Base-by-base conservation (phyloP, 2,797 vertebrate species). In the Chaunax sp. region DNA sequence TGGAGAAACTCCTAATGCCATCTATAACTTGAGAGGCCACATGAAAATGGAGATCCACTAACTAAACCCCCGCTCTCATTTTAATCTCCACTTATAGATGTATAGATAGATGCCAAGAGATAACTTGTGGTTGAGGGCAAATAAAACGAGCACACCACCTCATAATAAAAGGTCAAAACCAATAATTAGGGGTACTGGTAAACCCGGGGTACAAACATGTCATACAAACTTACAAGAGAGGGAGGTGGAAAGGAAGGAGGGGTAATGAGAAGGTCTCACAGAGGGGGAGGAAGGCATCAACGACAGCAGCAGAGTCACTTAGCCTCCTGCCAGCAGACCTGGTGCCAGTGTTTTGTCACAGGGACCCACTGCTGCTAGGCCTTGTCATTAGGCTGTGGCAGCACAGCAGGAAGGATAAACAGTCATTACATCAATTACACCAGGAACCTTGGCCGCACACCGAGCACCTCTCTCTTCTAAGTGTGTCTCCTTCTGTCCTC, bases 351-450 rank as follows among this genome's bases (percentile, higher is more conserved):
- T 93, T 94, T 93, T 94, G 94, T 94, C 93, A 93, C 90, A 54
- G 85, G 84, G 93, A 93, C 92, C 92, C 91, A 92, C 92, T 91
- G 93, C 93, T 91, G 93, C 88, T 93, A 86, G 89, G 91, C 90
- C 93, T 92, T 87, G 92, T 94, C 93, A 94, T 94, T 93, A 94
- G 90, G 88, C 89, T 90, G 90, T 89, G 92, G 92, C 93, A 87
- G 90, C 90, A 66, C 93, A 92, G 93, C 90, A 75, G 93, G 94
- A 93, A 92, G 89, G 88, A 93, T 94, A 94, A 95, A 94, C 93
- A 94, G 91, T 92, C 90, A 94, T 94, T 94, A 94, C 93, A 94
- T 94, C 93, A 94, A 94, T 94, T 94, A 93, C 87, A 89, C 82
- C 85, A 84, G 87, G 81, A 93, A 92, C 91, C 86, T 91, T 87